A percentile compares a stretch with the other conserved stretches of the same genome.
phyloP scores from a whole-genome alignment of 2,113 vertebrate genomes.

The Raja brachyura region DNA sequence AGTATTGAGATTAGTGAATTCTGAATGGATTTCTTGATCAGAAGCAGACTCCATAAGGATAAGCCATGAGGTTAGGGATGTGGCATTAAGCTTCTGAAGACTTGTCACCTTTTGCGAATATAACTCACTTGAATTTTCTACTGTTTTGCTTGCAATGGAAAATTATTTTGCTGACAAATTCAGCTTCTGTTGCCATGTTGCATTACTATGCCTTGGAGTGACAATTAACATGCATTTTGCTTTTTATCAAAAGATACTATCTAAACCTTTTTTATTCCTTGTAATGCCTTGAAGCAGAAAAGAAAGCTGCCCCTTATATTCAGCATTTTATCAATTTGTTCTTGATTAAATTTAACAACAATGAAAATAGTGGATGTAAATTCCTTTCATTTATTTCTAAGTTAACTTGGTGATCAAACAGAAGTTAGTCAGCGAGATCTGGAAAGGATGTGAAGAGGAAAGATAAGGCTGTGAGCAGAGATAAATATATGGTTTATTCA shows the following conservation, averaged over 20 bases:
- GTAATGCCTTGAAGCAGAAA: neutral
- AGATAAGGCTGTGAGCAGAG: neutral
- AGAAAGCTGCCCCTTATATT: neutral
- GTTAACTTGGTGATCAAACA: neutral
- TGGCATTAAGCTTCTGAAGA: too few relatives aligned
- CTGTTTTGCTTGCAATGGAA: neutral
- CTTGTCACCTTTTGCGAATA: too few relatives aligned
- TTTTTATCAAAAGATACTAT: neutral
- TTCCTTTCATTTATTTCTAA: constrained; percentile 16
- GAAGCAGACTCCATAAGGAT: too few relatives aligned
- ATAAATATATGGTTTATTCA: neutral
- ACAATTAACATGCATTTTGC: constrained; percentile 12
- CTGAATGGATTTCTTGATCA: too few relatives aligned
- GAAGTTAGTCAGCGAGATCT: neutral
- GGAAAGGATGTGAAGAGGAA: neutral
- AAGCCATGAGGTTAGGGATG: too few relatives aligned
- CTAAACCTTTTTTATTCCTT: neutral
- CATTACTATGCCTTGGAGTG: neutral
- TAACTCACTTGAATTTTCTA: too few relatives aligned
- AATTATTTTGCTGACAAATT: neutral
- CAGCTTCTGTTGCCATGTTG: neutral
- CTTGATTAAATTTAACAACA: neutral
- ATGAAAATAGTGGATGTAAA: neutral
- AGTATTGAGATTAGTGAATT: too few relatives aligned
- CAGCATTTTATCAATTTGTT: neutral